Evolutionary conservation across 2,797 vertebrate genomes (phyloP).

Genomic region (Coccyzus lansbergi): DNA sequence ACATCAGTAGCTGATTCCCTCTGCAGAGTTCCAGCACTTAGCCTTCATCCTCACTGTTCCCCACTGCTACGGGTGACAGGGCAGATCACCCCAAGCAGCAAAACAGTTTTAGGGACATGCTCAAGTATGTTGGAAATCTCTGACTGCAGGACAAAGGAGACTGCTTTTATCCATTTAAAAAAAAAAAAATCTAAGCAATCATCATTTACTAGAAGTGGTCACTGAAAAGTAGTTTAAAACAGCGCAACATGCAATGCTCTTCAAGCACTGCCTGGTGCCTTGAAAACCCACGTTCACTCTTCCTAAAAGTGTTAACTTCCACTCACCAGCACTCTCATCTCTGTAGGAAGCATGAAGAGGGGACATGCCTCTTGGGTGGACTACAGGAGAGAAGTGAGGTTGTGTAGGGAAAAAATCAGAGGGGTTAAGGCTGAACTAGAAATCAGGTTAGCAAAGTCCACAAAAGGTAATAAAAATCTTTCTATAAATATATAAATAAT

Average conservation of each 20-base stretch:
- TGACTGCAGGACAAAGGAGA: not conserved
- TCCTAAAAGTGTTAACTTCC: not conserved
- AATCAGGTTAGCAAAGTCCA: too few relatives aligned
- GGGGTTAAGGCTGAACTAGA: too few relatives aligned
- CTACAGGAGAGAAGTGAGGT: too few relatives aligned
- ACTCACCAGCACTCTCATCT: not conserved
- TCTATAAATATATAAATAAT: too few relatives aligned
- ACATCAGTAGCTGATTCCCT: not conserved
- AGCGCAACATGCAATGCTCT: rapidly evolving
- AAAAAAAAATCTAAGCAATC: too few relatives aligned
- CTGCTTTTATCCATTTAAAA: too few relatives aligned
- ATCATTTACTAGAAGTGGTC: not conserved
- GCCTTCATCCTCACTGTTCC: not conserved
- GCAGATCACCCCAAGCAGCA: too few relatives aligned
- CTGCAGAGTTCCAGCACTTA: not conserved
- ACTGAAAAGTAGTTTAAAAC: not conserved
- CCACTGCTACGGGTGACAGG: too few relatives aligned
- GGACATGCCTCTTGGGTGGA: too few relatives aligned
- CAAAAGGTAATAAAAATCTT: too few relatives aligned
- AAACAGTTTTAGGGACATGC: not conserved
- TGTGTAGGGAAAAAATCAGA: too few relatives aligned
- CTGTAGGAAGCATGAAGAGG: rapidly evolving
- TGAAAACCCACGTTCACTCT: not conserved
- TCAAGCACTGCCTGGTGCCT: not conserved
- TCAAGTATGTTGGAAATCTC: not conserved